phyloP scores from a whole-genome alignment of 2,888 invertebrate genomes.

The Drosophila basisetae region DNA sequence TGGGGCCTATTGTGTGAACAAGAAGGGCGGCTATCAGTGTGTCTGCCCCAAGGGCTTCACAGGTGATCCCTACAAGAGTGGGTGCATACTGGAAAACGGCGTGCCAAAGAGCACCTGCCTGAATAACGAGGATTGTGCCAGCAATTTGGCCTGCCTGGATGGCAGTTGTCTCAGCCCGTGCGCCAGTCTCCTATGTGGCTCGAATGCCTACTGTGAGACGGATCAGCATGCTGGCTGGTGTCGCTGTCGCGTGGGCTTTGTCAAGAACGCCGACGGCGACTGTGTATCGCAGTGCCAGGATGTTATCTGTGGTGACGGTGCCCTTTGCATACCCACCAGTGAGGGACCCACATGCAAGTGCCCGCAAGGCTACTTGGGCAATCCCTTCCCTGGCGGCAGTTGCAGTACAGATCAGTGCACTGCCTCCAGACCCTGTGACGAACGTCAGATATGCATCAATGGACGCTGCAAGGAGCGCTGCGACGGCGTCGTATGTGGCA shows the following conservation, averaged over 20 bases:
- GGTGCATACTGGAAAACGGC: constrained; percentile 89
- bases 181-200: constrained; percentile 90
- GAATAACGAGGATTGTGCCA: constrained; percentile 91
- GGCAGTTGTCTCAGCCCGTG: constrained; percentile 94
- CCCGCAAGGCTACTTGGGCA: constrained; percentile 93
- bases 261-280: constrained; percentile 91
- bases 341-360: constrained; percentile 95
- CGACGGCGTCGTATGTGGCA: constrained; percentile 93
- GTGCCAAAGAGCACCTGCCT: constrained; percentile 89
- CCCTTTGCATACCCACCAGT: constrained; percentile 93
- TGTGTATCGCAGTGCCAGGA: constrained; percentile 89
- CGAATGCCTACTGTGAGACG: constrained; percentile 94
- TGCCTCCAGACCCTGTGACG: constrained; percentile 90
- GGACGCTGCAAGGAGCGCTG: constrained; percentile 96
- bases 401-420: constrained; percentile 94
- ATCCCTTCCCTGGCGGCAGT: constrained; percentile 95
- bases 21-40: constrained; percentile 94
- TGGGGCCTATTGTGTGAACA: constrained; percentile 95
- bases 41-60: constrained; percentile 93
- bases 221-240: constrained; percentile 96
- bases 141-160: constrained; percentile 91
- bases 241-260: constrained; percentile 93
- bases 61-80: constrained; percentile 94
- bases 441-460: constrained; percentile 92
- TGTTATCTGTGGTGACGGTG: constrained; percentile 92